phyloP scores from a whole-genome alignment of 2,797 vertebrate species.

The Eulemur mongoz region DNA sequence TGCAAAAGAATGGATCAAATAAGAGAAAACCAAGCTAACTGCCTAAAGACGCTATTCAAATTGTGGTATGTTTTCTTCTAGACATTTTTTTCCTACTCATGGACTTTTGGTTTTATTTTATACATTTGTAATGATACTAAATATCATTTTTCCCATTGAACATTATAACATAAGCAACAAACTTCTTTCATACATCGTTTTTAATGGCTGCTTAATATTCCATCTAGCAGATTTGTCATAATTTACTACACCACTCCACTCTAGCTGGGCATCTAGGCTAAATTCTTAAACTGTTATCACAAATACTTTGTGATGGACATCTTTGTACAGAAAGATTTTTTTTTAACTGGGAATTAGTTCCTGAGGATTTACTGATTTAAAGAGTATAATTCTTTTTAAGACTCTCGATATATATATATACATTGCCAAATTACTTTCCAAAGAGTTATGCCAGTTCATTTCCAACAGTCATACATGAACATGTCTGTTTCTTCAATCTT shows the following conservation, averaged over 20 bases:
- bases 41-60: conserved; percentile 29
- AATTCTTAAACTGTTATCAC: conserved; percentile 47
- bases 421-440: conserved; percentile 32
- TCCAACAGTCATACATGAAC: not conserved
- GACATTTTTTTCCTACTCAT: not conserved
- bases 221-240: not conserved
- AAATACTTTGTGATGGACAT: not conserved
- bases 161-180: conserved; percentile 9
- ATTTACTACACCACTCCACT: conserved; percentile 34
- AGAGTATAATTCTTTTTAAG: conserved; percentile 40
- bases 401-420: not conserved
- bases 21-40: not conserved
- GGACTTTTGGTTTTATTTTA: conserved; percentile 43
- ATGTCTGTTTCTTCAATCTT: not conserved
- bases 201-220: conserved; percentile 53
- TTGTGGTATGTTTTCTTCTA: not conserved
- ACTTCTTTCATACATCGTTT: conserved; percentile 7
- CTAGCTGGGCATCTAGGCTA: not conserved
- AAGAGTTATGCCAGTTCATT: not conserved
- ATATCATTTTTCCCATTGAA: conserved; percentile 31
- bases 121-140: not conserved
- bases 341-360: not conserved
- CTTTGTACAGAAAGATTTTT: conserved; percentile 22
- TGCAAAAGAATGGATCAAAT: conserved; percentile 15
- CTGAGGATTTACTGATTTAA: conserved; percentile 44